Percentiles rank a stretch among this genome's conserved stretches.
Evolutionary conservation across 2,113 vertebrate genomes (phyloP).

Genomic region (Bombycilla garrulus): DNA sequence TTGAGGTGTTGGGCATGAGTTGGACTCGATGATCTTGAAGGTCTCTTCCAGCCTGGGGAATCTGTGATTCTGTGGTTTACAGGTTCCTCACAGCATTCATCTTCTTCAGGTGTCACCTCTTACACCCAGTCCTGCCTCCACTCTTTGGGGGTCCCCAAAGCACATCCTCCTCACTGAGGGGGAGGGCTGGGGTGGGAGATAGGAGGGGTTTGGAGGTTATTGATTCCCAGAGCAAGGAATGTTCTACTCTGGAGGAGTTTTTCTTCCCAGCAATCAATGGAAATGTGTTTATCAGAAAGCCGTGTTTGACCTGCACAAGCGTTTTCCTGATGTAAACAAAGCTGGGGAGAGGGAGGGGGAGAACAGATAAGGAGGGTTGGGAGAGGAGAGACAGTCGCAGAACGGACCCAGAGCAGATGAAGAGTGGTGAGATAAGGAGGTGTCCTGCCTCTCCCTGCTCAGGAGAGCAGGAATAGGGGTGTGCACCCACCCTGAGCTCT

Average conservation of each 20-base stretch:
- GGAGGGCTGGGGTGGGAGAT: not conserved
- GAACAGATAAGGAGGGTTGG: not conserved
- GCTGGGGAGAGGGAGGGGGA: not conserved
- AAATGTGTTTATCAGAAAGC: conserved; percentile 54
- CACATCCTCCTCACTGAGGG: not conserved
- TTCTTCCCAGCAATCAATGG: conserved; percentile 58
- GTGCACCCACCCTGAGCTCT: accelerated
- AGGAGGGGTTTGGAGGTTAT: not conserved
- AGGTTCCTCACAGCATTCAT: not conserved
- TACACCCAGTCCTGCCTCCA: not conserved
- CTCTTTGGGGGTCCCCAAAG: not conserved
- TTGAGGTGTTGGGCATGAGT: too few species aligned
- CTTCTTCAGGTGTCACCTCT: not conserved
- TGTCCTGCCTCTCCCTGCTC: not conserved
- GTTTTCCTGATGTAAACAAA: conserved; percentile 28
- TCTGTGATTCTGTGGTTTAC: not conserved
- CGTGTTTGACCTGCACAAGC: not conserved
- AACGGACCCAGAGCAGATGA: not conserved
- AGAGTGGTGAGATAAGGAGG: not conserved
- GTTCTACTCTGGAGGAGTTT: not conserved
- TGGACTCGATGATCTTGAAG: too few species aligned
- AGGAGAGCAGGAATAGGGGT: not conserved
- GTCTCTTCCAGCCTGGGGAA: too few species aligned
- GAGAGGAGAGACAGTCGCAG: not conserved
- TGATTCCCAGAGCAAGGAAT: not conserved